Conservation (phyloP, 1,140 invertebrate species). For the Hyphantria cunea region DNA sequence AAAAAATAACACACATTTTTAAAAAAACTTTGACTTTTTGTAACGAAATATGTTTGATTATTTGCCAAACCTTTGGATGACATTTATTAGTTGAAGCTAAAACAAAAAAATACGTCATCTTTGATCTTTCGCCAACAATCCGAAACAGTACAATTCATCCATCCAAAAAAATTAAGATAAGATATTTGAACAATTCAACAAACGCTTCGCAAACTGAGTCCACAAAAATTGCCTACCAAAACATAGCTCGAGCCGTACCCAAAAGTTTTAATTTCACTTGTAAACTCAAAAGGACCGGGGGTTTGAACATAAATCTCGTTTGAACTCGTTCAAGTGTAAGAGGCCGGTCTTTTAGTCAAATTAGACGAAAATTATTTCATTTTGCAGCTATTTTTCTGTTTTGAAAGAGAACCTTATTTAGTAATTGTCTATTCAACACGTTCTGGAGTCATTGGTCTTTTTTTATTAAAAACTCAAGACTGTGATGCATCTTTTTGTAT, state of each 20-base stretch:
- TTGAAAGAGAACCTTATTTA: not conserved
- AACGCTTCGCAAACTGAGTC: not conserved
- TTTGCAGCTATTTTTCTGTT: not conserved
- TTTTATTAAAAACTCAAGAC: too few relatives aligned
- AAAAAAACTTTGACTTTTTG: too few relatives aligned
- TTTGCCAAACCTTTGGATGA: too few relatives aligned
- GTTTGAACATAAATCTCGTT: not conserved
- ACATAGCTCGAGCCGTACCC: not conserved
- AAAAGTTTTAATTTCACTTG: constrained; percentile 22
- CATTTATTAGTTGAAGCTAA: too few relatives aligned
- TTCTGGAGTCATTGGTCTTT: too few relatives aligned
- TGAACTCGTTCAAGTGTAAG: not conserved
- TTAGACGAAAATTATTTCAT: not conserved
- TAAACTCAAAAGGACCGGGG: constrained; percentile 1
- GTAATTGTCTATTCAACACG: too few relatives aligned
- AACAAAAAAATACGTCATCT: too few relatives aligned
- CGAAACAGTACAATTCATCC: too few relatives aligned
- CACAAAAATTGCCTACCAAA: not conserved
- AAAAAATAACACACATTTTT: too few relatives aligned
- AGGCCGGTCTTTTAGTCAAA: not conserved
- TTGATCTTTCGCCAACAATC: too few relatives aligned
- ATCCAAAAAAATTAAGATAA: not conserved
- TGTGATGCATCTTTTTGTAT: too few relatives aligned
- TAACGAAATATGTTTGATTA: too few relatives aligned
- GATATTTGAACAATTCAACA: constrained; percentile 1